Evolutionary conservation across 2,113 vertebrate species (phyloP).

Genomic region (Boleophthalmus pectinirostris): DNA sequence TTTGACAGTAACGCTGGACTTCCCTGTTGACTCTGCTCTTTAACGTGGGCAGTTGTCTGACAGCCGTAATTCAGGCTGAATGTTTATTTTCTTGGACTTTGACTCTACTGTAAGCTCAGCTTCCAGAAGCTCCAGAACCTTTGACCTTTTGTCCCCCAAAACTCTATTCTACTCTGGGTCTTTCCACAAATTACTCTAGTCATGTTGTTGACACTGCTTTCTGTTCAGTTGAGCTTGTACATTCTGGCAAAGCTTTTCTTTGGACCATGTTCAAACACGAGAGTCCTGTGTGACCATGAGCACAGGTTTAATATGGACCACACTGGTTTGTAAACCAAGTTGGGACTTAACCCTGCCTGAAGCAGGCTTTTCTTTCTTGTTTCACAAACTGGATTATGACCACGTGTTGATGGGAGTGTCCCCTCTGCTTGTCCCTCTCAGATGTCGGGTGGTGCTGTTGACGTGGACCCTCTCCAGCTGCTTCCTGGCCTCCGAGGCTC

Average conservation of each 20-base stretch:
- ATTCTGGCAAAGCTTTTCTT: not conserved
- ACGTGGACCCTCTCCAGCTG: conserved; percentile 86
- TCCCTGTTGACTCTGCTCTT: conserved; percentile 17
- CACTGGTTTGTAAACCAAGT: not conserved
- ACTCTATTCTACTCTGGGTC: conserved; percentile 20
- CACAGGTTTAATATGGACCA: not conserved
- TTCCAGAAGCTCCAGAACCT: conserved; percentile 47
- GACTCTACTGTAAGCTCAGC: conserved; percentile 35
- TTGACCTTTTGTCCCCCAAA: conserved; percentile 41
- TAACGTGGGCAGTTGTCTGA: not conserved
- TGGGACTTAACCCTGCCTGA: not conserved
- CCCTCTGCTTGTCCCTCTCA: conserved; percentile 36
- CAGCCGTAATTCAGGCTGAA: conserved; percentile 43
- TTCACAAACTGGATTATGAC: not conserved
- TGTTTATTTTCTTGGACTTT: conserved; percentile 64
- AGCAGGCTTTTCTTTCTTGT: not conserved
- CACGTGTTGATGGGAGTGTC: not conserved
- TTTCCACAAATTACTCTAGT: conserved; percentile 2
- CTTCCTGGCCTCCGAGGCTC: conserved; percentile 84
- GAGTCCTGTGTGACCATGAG: not conserved
- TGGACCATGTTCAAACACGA: not conserved
- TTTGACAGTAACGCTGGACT: not conserved
- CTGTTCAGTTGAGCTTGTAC: not conserved
- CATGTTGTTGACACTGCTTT: not conserved
- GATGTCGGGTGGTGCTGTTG: conserved; percentile 74